phyloP scores from a whole-genome alignment of 2,797 vertebrate genomes.

The Prunella strophiata region DNA sequence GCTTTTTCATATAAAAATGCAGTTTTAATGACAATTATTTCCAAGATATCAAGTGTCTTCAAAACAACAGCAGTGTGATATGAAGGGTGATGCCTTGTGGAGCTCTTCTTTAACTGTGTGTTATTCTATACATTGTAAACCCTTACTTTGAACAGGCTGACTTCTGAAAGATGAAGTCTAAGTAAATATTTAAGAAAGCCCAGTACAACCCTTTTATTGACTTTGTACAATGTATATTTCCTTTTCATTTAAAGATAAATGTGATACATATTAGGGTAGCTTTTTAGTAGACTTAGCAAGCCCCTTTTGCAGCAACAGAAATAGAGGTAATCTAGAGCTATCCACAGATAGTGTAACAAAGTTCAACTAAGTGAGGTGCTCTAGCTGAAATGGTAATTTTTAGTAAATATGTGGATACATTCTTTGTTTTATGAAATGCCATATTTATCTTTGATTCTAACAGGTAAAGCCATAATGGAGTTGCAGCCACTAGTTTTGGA shows the following conservation, averaged over 20 bases:
- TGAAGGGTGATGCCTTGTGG: neutral
- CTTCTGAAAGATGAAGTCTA: neutral
- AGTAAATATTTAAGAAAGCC: neutral
- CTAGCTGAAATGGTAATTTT: neutral
- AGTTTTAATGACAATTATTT: neutral
- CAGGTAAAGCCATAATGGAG: conserved; percentile 60
- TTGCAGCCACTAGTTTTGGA: conserved; percentile 79
- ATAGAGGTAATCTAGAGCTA: neutral
- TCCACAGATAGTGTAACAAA: neutral
- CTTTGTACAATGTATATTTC: neutral
- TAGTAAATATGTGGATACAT: neutral
- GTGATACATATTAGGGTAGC: neutral
- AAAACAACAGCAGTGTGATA: neutral
- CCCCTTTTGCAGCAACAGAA: neutral
- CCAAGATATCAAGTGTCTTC: neutral
- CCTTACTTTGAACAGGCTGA: neutral
- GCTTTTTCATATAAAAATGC: neutral
- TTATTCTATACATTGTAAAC: neutral
- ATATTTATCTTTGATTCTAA: conserved; percentile 59
- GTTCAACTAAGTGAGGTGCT: neutral
- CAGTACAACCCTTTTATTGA: neutral
- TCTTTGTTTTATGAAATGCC: neutral
- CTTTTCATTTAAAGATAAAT: neutral
- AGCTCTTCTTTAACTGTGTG: neutral
- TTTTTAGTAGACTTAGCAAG: neutral